Base-by-base conservation (phyloP, 1,140 invertebrate species). In the Dendroctonus ponderosae region DNA sequence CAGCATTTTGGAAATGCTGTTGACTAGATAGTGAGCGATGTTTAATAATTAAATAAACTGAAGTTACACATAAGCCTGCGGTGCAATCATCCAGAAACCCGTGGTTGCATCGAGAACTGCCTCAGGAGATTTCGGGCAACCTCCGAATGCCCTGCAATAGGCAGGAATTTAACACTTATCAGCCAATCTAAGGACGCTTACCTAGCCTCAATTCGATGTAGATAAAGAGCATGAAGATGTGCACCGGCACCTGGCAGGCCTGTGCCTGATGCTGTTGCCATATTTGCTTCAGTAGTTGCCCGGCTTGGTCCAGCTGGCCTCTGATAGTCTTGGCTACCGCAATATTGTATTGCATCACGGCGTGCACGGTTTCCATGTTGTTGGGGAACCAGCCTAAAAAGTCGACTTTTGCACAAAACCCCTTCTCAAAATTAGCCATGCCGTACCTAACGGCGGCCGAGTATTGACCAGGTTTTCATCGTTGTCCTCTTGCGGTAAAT, bases 261-360 rank as follows among this genome's bases (percentile, higher is more conserved):
- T 77, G 15, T 80, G 79, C 74, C 82, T 84, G 5, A 81, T 81
- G 66, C 44, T 60, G 51, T 68, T 83, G 80, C 85, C 86, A 88
- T 26, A 86, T 83, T 72, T 86, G 82, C 77, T 86, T 84, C n/a
- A 94, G 77, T 38, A 87, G 81, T 70, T 85, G 84, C 43, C 84
- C 82, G 3, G 91, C 89, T 77, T 91, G 89, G 59, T 90, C 86
- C 51, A 87, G 82, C 76, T 94, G 91, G 11, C 90, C 90, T 63
- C 89, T 82, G 48, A 92, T 81, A 9, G 89, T 86, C 77, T 91
- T 86, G 8, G 87, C 86, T 9, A 91, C 89, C 37, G 91, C 89
- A 66, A 93, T 81, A 79, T 94, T 93, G 71, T 94, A 93, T 68
- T 88, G 85, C 61, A 92, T 81, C 41, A 92, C 83, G 42, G 85